phyloP scores from a whole-genome alignment of 2,888 invertebrate genomes.

The Lasioglossum calceatum region DNA sequence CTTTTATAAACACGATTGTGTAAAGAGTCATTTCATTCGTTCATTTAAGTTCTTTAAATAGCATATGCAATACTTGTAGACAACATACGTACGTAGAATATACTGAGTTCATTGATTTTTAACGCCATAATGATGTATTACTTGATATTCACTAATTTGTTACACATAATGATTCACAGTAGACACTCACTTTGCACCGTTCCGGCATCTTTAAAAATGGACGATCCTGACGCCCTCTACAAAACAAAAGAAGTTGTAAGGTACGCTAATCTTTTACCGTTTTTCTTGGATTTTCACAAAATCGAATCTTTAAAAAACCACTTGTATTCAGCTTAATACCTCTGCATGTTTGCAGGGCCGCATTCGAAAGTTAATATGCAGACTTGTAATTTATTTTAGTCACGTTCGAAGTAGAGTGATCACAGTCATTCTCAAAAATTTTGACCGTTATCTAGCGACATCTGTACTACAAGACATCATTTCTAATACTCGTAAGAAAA shows the following conservation, averaged over 20 bases:
- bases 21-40: neutral
- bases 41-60: neutral
- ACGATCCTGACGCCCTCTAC: neutral
- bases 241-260: neutral
- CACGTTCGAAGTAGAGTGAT: neutral
- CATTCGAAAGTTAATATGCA: neutral
- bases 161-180: neutral
- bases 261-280: neutral
- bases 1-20: neutral
- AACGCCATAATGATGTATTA: neutral
- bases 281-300: neutral
- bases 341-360: neutral
- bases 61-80: neutral
- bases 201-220: neutral
- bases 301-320: neutral
- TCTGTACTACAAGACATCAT: neutral
- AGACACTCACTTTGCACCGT: neutral
- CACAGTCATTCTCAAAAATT: neutral
- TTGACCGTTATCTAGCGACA: conserved; percentile 39
- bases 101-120: neutral
- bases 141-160: neutral
- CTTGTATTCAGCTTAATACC: neutral
- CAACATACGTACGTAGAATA: neutral
- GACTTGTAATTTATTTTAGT: neutral
- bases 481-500: conserved; percentile 2